Evolutionary conservation across 2,888 invertebrate species (phyloP), one percentile per base, ranked within the genome.

Genomic region (Sicus ferrugineus): DNA sequence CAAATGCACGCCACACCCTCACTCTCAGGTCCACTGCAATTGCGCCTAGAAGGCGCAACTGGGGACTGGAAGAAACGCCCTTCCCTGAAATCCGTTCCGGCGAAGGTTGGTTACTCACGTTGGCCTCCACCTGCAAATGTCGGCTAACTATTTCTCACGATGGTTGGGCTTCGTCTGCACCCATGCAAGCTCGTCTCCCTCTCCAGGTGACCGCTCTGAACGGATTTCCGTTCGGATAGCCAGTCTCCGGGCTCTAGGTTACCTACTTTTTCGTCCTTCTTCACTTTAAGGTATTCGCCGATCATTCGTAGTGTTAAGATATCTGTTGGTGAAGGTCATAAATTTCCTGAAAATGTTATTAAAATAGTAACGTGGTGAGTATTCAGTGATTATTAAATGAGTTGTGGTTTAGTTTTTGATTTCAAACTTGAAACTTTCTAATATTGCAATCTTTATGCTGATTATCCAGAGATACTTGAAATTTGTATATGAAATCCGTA

Each of bases 111-210:
- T 42, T 21, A 21, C 42, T 26, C 23, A 23, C 26, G 30, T 50
- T 46, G 48, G 28, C 64, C 64, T 61, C 26, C 42, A 48, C 31
- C 64, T 71, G 70, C 69, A 70, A 70, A 68, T 70, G 69, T 70
- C 70, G 75, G 74, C 72, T n/a, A 26, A 52, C 52, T 70, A 73
- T 75, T 75, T 75, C 75, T 75, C 75, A 75, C 75, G 73, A 70
- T 73, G 73, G 73, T 74, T 14, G 61, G 34, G 5, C 54, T 38
- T 54, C 26, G 62, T 31, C 64, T 21, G 62, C 54, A 66, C 56
- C 66, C 66, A 38, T 21, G 30, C 23, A 19, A 52, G 48, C 28
- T 66, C 54, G 42, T 31, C 61, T 62, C 42, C 28, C 30, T 9
- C n/a, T 58, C 59, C 59, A 28, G 28, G 42, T 66, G 66, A 38